Evolutionary conservation across 2,113 vertebrate species (phyloP), one percentile per base, ranked within the genome.

Genomic region (Cololabis saira): DNA sequence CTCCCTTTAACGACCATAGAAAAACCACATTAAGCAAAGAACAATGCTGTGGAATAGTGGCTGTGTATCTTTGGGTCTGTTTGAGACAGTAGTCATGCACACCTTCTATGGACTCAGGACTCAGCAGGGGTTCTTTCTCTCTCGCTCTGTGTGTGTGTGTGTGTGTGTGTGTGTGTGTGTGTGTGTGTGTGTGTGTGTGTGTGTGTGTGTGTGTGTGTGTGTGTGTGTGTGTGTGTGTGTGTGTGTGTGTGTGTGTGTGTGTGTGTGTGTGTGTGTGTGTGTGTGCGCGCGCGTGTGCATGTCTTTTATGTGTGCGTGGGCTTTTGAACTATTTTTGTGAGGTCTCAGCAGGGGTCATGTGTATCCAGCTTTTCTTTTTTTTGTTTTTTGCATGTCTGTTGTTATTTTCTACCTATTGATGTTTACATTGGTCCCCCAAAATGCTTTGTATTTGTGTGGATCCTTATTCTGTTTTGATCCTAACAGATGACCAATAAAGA

Each of bases 401-500:
- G 24, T 27, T 27, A 27, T 27, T 27, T 27, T 27, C 24, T 27
- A 27, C 24, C 24, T 27, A 27, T 27, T 27, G 24, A 27, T 55
- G 48, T 19, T 33, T 80, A 48, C 74, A 10, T 64, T 19, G 64
- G 42, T 48, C 49, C 11, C 14, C 63, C 21, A 8, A 55, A 30
- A 49, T 65, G 10, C 12, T 43, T 19, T 55, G 24, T 64, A 30
- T 71, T 40, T 22, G 13, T 68, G 45, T 42, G 14, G 67, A 3
- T 45, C 17, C 54, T 18, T 78, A 27, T 71, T 41, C 47, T 76
- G 5, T 63, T 58, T 44, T 65, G 27, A 21, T 62, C 27, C 49
- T 51, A 75, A 74, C 61, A 82, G 76, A 76, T 82, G 74, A 84
- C 76, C 76, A 75, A 33, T 74, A 62, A 76, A 70, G 61, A 24